Conservation (phyloP, 1,140 invertebrate genomes). For the Tetramorium alpestre region DNA sequence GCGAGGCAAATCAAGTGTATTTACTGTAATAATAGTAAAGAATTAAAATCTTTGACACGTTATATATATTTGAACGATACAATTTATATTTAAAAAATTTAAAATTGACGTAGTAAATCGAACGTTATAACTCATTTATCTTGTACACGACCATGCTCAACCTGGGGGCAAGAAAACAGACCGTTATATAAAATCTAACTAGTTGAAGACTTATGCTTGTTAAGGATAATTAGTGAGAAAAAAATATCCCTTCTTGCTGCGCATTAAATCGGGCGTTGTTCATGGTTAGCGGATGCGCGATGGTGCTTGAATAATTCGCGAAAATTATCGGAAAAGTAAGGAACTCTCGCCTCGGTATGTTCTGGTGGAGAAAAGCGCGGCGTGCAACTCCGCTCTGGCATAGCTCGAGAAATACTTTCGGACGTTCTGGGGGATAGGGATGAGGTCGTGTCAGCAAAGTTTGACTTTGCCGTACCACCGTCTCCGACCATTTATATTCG, state of each 20-base stretch:
- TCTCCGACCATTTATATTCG: constrained; percentile 44
- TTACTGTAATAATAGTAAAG: background rate
- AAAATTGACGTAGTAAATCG: background rate
- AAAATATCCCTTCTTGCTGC: constrained; percentile 35
- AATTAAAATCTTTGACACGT: background rate
- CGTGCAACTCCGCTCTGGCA: constrained; percentile 28
- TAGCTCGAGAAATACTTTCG: constrained; percentile 53
- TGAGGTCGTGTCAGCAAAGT: constrained; percentile 58
- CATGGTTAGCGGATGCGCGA: constrained; percentile 55
- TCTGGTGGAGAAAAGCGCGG: constrained; percentile 37
- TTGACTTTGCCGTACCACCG: constrained; percentile 38
- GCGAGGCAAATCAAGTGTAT: background rate
- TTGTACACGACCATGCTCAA: background rate
- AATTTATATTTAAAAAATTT: background rate
- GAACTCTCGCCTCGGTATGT: constrained; percentile 35
- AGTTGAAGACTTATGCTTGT: constrained; percentile 15
- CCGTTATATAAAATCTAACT: constrained; percentile 37
- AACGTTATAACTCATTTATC: background rate
- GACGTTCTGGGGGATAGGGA: constrained; percentile 18
- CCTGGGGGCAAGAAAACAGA: background rate
- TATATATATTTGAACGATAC: too few species aligned
- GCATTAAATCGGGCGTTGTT: constrained; percentile 57
- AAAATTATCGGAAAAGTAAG: constrained; percentile 69
- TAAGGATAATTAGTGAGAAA: constrained; percentile 38
- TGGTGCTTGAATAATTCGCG: constrained; percentile 65